Conservation (phyloP, 2,888 invertebrate genomes). For the Folsomia manolachei region DNA sequence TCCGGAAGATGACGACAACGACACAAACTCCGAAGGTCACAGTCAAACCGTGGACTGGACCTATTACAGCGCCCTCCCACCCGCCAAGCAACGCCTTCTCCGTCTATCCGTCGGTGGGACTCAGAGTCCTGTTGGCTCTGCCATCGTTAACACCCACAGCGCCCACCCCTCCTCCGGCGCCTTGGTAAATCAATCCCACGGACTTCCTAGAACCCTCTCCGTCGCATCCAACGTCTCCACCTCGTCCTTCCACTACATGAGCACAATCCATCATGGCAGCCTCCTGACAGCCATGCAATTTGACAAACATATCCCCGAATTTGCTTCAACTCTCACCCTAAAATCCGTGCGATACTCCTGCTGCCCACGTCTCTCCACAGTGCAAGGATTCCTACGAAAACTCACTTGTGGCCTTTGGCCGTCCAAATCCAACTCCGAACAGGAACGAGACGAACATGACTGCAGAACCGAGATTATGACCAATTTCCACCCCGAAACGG, state of each 20-base stretch:
- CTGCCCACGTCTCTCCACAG: conserved; percentile 15
- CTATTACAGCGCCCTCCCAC: conserved; percentile 27
- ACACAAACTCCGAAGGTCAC: conserved; percentile 6
- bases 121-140: background rate
- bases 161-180: background rate
- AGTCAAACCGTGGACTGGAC: conserved; percentile 25
- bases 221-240: conserved; percentile 71
- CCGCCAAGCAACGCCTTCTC: conserved; percentile 30
- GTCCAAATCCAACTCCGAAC: background rate
- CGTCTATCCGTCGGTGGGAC: conserved; percentile 28
- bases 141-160: background rate
- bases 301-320: conserved; percentile 56
- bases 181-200: background rate
- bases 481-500: conserved; percentile 42
- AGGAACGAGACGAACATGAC: conserved; percentile 15
- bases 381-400: background rate
- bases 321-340: conserved; percentile 73
- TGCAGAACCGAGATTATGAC: background rate
- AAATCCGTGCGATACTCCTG: conserved; percentile 39
- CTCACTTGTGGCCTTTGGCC: conserved; percentile 8
- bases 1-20: conserved; percentile 39
- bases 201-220: conserved; percentile 50
- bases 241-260: conserved; percentile 79
- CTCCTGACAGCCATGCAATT: conserved; percentile 70
- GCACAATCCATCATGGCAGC: conserved; percentile 81